Conservation (phyloP, 2,797 vertebrate species). For the Tapera naevia region DNA sequence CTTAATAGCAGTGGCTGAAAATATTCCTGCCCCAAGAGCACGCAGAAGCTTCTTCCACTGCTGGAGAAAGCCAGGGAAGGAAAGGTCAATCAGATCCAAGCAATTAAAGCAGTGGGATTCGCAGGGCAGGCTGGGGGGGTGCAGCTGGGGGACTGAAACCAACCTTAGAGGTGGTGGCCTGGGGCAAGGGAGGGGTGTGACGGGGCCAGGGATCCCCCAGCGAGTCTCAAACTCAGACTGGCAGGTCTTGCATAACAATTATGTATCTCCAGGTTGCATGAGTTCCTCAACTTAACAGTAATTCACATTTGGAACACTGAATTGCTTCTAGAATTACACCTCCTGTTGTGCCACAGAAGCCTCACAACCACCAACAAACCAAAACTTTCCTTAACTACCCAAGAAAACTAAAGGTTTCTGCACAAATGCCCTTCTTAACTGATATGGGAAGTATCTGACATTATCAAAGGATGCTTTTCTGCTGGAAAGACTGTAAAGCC, state of each 20-base stretch:
- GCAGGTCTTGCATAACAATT: not conserved
- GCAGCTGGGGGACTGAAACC: not conserved
- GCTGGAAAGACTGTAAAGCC: not conserved
- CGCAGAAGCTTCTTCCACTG: not conserved
- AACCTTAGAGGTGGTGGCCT: no score
- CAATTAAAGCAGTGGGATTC: not conserved
- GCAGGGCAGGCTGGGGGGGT: accelerated
- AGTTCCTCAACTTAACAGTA: not conserved
- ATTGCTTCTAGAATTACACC: not conserved
- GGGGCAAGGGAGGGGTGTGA: no score
- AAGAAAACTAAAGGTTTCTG: not conserved
- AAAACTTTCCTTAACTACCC: not conserved
- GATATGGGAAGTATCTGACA: not conserved
- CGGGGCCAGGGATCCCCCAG: not conserved
- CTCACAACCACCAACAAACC: not conserved
- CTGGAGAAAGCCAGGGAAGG: not conserved
- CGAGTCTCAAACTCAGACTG: not conserved
- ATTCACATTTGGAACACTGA: not conserved
- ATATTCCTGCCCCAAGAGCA: not conserved
- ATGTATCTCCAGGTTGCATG: not conserved
- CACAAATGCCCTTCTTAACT: not conserved
- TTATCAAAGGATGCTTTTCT: not conserved
- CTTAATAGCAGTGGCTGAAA: not conserved
- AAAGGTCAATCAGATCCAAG: not conserved
- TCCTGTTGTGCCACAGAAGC: not conserved